Conservation (phyloP, 2,113 vertebrate species). For the Syngnathoides biaculeatus region DNA sequence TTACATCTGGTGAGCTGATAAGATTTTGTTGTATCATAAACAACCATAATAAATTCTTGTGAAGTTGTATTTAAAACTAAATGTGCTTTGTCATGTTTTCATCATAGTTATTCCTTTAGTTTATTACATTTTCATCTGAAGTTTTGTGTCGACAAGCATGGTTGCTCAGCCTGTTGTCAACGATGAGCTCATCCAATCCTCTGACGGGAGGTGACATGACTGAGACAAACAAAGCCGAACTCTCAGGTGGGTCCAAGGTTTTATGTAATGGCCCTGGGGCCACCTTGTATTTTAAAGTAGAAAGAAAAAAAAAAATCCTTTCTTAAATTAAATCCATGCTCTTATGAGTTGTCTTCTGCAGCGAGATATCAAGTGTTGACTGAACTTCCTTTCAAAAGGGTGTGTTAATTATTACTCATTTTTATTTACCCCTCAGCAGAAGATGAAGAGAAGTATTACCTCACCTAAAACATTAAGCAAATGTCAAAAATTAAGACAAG, state of each 20-base stretch:
- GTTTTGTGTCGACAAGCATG: conserved; percentile 32
- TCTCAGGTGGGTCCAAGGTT: conserved; percentile 54
- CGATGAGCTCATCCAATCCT: conserved; percentile 66
- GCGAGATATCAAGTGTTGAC: conserved; percentile 24
- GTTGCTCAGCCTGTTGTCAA: conserved; percentile 49
- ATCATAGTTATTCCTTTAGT: not conserved
- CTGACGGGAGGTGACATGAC: conserved; percentile 56
- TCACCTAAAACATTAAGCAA: conserved; percentile 42
- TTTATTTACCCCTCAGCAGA: conserved; percentile 45
- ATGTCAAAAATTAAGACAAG: conserved; percentile 55
- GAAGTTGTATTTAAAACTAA: not conserved
- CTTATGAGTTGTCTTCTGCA: conserved; percentile 25
- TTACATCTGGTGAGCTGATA: not conserved
- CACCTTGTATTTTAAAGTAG: conserved; percentile 40
- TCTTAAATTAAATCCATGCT: conserved; percentile 42
- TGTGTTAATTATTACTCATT: conserved; percentile 49
- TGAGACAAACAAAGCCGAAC: conserved; percentile 42
- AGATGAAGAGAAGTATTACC: conserved; percentile 43
- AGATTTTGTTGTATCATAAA: not conserved
- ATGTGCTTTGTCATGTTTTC: not conserved
- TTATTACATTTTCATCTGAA: conserved; percentile 23
- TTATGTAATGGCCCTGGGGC: conserved; percentile 48
- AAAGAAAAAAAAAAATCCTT: conserved; percentile 16
- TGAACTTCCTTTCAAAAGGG: conserved; percentile 25
- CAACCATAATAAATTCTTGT: not conserved